phyloP scores from a whole-genome alignment of 2,888 invertebrate genomes.

The Drosophila algonquin region DNA sequence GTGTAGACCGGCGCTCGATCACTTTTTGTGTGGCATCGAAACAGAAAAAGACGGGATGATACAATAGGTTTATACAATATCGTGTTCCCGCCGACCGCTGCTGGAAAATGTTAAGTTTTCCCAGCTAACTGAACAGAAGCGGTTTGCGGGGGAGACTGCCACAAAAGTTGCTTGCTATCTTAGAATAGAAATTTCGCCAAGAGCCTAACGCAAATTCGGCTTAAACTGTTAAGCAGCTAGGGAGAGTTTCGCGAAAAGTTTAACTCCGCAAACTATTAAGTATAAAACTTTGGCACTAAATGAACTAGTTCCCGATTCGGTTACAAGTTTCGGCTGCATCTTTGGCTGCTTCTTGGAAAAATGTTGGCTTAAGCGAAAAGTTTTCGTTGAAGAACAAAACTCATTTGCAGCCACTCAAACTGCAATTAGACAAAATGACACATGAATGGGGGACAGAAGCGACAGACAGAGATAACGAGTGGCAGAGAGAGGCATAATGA shows the following conservation, averaged over 20 bases:
- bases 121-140: no score
- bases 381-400: slow-evolving; percentile 3
- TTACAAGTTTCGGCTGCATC: background rate
- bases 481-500: background rate
- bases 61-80: no score
- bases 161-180: background rate
- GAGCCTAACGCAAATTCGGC: background rate
- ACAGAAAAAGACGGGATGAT: no score
- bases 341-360: background rate
- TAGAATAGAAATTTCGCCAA: background rate
- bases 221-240: background rate
- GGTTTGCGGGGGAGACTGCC: background rate
- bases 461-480: background rate
- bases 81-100: no score
- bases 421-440: slow-evolving; percentile 32
- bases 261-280: background rate
- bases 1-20: no score
- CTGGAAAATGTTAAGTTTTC: no score
- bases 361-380: background rate
- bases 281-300: background rate
- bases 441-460: slow-evolving; percentile 2
- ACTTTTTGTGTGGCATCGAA: no score
- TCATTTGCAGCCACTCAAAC: slow-evolving; percentile 36
- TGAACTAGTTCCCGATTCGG: background rate
- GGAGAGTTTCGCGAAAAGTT: background rate